Evolutionary conservation across 1,140 invertebrate species (phyloP), one percentile per base, ranked within the genome.

Genomic region (Aphaenogaster rudis): DNA sequence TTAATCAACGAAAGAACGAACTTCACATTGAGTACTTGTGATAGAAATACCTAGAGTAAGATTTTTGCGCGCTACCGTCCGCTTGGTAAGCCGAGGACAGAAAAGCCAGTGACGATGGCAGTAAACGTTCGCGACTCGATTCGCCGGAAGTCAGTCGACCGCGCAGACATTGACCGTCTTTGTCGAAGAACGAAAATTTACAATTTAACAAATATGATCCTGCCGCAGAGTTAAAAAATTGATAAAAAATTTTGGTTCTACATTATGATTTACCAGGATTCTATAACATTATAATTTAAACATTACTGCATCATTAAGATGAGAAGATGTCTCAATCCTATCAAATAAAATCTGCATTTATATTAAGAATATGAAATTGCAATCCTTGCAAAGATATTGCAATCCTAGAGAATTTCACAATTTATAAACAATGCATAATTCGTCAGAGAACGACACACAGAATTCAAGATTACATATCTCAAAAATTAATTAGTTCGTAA

Each of bases 51-150:
- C 48, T 79, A 66, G 28, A 80, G 28, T 54, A 80, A 81, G 76
- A 90, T 28, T 82, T 76, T 90, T 90, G 84, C 79, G 42, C 63
- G 67, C 86, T 79, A 87, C 54, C 17, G 59, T 82, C 80, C 72
- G 78, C 67, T 90, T 74, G 66, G 57, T 57, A 90, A 90, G 89
- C 85, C 59, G 42, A 90, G 52, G 52, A 88, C 45, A 80, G 79
- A 90, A 89, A 78, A 90, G 48, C 88, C 86, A 90, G 88, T 90
- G 79, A 80, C 63, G 86, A 80, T 90, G 88, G 88, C 89, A 90
- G 89, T 91, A 87, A 91, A 91, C 57, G 85, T 90, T 84, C 54
- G 33, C 69, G 45, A 84, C 2, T 72, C 69, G 11, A 72, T 48
- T 82, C 42, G 52, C 39, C 17, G 15, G 17, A 57, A 82, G 67